Percentiles rank a stretch among this genome's conserved stretches.
These are phyloP conservation scores for Drosophila tsacasi DNA, from an alignment of 1,140 invertebrate species.

Conservation along the genomic window DNA sequence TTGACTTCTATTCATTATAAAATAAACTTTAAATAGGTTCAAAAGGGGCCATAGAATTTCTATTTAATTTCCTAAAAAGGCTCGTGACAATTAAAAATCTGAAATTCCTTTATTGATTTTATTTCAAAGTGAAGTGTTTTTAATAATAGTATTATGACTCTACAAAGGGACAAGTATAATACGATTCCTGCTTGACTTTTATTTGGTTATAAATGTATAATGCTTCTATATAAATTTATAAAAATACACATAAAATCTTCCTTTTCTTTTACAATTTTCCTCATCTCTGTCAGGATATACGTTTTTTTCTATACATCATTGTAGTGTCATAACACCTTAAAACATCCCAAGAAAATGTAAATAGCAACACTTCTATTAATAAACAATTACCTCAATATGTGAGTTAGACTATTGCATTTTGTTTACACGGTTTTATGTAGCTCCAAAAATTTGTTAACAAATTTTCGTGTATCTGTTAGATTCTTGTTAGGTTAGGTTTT, in stretches of 20 bases:
- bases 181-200: background rate
- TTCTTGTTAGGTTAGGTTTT: slow-evolving; percentile 42
- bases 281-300: background rate
- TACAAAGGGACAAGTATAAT: background rate
- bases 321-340: background rate
- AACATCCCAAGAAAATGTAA: background rate
- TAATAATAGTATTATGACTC: too few species aligned
- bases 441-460: slow-evolving; percentile 45
- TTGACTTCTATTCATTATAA: background rate
- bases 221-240: background rate
- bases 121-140: too few species aligned
- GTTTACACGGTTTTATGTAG: slow-evolving; percentile 55
- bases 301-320: background rate
- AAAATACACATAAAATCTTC: background rate
- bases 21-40: background rate
- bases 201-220: background rate
- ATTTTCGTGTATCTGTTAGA: slow-evolving; percentile 45
- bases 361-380: background rate
- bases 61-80: background rate
- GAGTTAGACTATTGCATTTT: slow-evolving; percentile 78
- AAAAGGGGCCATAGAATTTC: background rate
- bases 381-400: slow-evolving; percentile 66
- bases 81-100: too few species aligned
- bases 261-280: background rate
- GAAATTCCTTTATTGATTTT: too few species aligned